Evolutionary conservation across 2,113 vertebrate species (phyloP).

Genomic region (Menura novaehollandiae): DNA sequence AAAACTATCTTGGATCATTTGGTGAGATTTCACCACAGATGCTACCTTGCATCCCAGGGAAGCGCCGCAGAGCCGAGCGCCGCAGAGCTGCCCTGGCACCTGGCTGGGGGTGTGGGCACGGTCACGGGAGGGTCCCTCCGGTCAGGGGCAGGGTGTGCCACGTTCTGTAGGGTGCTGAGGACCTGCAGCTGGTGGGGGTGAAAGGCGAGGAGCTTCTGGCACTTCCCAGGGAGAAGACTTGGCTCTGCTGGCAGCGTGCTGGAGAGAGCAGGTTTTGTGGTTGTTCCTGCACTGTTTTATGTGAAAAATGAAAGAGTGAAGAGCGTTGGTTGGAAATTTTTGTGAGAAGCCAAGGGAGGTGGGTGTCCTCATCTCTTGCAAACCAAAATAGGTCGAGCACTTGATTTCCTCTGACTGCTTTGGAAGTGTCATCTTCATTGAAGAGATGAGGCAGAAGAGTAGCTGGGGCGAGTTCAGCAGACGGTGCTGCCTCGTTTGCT

Average conservation of each 20-base stretch:
- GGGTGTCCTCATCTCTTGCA: not conserved
- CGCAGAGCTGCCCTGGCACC: not conserved
- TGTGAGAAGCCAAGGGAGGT: not conserved
- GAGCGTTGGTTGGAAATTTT: not conserved
- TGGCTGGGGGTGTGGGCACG: accelerated
- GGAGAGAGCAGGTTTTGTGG: not conserved
- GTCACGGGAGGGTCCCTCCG: accelerated
- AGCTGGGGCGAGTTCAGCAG: not conserved
- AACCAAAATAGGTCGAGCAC: not conserved
- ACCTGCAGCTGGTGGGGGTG: not conserved
- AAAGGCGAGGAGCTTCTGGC: not conserved
- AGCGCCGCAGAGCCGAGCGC: accelerated
- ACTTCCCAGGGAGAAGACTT: not conserved
- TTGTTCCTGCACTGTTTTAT: not conserved
- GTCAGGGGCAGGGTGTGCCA: not conserved
- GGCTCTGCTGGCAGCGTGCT: not conserved
- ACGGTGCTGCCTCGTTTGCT: not conserved
- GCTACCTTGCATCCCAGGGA: not conserved
- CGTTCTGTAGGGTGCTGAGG: not conserved
- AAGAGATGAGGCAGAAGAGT: not conserved
- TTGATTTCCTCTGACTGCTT: not conserved
- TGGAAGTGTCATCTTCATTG: not conserved
- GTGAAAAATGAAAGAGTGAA: not conserved
- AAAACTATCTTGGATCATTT: constrained; percentile 8
- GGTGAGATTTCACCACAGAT: constrained; percentile 43